A percentile compares a stretch with the other conserved stretches of the same genome.
Evolutionary conservation across 2,797 vertebrate species (phyloP).

Genomic region (Paedocypris micromegethes): DNA sequence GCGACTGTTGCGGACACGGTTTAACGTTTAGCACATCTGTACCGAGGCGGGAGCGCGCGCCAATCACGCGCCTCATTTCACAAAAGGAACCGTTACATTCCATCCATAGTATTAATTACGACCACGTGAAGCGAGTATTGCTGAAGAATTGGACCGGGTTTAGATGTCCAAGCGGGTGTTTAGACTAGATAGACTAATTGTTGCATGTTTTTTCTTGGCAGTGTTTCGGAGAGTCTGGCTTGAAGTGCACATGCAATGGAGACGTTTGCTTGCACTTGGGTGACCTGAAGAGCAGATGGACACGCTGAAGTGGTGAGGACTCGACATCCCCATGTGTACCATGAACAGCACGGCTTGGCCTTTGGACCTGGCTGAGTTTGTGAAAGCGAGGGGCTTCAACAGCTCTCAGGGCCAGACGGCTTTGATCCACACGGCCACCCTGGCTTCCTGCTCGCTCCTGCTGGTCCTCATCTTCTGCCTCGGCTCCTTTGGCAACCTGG

Average conservation of each 20-base stretch:
- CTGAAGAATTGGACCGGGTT: too few species aligned
- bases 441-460: slow-evolving; percentile 83
- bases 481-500: slow-evolving; percentile 92
- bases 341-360: slow-evolving; percentile 80
- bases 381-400: slow-evolving; percentile 60
- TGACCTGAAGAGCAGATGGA: slow-evolving; percentile 42
- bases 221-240: slow-evolving; percentile 10
- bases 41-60: slow-evolving; percentile 10
- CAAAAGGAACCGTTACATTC: too few species aligned
- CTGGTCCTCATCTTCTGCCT: slow-evolving; percentile 86
- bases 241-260: slow-evolving; percentile 7
- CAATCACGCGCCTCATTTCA: too few species aligned
- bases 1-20: background rate
- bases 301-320: slow-evolving; percentile 48
- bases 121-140: too few species aligned
- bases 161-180: too few species aligned
- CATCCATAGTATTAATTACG: too few species aligned
- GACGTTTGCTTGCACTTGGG: slow-evolving; percentile 11
- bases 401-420: slow-evolving; percentile 61
- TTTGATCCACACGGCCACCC: slow-evolving; percentile 79
- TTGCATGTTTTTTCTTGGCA: slow-evolving; percentile 2
- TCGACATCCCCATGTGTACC: slow-evolving; percentile 53
- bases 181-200: too few species aligned
- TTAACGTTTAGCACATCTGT: background rate
- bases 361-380: slow-evolving; percentile 65